phyloP scores from a whole-genome alignment of 2,888 invertebrate species.

The Scrobipalpa costella region DNA sequence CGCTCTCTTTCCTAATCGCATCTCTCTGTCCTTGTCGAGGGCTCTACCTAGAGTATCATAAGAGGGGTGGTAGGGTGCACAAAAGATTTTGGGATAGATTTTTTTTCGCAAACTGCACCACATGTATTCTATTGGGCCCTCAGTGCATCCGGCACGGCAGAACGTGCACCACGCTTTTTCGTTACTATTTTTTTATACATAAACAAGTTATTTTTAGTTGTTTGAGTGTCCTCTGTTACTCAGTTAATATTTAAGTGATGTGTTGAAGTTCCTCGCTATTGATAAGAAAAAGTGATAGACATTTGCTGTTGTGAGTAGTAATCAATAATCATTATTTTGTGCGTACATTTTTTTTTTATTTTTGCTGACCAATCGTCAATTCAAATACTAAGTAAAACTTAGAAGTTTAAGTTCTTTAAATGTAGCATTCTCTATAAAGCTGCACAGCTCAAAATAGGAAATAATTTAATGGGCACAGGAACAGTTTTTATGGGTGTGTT shows the following conservation, averaged over 20 bases:
- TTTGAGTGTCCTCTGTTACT: constrained; percentile 8
- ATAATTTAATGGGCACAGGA: background rate
- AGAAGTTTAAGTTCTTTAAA: too few species aligned
- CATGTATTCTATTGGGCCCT: constrained; percentile 55
- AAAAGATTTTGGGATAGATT: constrained; percentile 75
- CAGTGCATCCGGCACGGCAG: constrained; percentile 41
- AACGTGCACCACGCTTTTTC: constrained; percentile 29
- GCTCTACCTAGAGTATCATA: constrained; percentile 64
- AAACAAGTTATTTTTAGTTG: constrained; percentile 32
- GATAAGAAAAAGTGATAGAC: background rate
- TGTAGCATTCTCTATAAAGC: too few species aligned
- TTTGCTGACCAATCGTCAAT: too few species aligned
- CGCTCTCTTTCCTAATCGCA: constrained; percentile 47
- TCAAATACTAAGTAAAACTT: too few species aligned
- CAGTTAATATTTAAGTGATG: background rate
- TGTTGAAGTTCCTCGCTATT: constrained; percentile 9
- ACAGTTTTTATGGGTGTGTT: constrained; percentile 7
- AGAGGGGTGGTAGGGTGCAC: constrained; percentile 73
- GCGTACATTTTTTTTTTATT: too few species aligned
- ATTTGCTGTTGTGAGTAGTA: background rate
- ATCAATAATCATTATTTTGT: too few species aligned
- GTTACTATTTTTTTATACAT: constrained; percentile 36
- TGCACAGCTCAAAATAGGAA: background rate
- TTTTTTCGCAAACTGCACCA: constrained; percentile 78
- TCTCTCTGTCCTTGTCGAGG: constrained; percentile 53